Conservation (phyloP, 2,888 invertebrate genomes). For the Hydrotaea diabolus region DNA sequence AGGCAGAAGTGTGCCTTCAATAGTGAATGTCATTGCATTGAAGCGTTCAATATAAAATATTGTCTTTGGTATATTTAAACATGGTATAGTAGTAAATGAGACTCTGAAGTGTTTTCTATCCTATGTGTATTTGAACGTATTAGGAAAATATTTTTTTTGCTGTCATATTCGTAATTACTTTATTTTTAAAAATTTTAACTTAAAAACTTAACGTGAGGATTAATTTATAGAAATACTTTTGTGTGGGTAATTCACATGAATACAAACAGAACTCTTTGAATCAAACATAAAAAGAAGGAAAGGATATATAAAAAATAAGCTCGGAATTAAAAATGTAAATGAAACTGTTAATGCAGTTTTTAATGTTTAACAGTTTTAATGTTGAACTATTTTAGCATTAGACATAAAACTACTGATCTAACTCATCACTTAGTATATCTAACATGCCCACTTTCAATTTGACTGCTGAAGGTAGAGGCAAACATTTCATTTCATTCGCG, state of each 20-base stretch:
- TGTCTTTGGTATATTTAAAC: no score
- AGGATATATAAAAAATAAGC: slow-evolving; percentile 45
- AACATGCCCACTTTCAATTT: slow-evolving; percentile 78
- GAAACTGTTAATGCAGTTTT: slow-evolving; percentile 36
- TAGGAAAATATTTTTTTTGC: slow-evolving; percentile 37
- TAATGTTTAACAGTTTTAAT: slow-evolving; percentile 52
- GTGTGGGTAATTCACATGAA: slow-evolving; percentile 39
- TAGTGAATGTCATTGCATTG: slow-evolving; percentile 2
- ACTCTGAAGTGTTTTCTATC: no score
- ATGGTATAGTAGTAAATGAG: no score
- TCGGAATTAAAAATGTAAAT: slow-evolving; percentile 30
- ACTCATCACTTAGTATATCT: slow-evolving; percentile 78
- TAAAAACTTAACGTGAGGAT: slow-evolving; percentile 61
- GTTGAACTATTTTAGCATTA: slow-evolving; percentile 47
- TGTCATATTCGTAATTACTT: slow-evolving; percentile 57
- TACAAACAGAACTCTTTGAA: slow-evolving; percentile 8
- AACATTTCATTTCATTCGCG: slow-evolving; percentile 79
- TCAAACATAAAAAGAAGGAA: not conserved
- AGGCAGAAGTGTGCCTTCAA: not conserved
- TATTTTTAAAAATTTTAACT: slow-evolving; percentile 66
- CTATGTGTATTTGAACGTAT: no score
- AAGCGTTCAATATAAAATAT: not conserved
- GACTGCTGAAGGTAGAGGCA: slow-evolving; percentile 75
- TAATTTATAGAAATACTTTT: slow-evolving; percentile 61
- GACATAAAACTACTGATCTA: slow-evolving; percentile 72